Evolutionary conservation across 2,888 invertebrate species (phyloP), one percentile per base, ranked within the genome.

Genomic region (Sarcophaga caerulescens): DNA sequence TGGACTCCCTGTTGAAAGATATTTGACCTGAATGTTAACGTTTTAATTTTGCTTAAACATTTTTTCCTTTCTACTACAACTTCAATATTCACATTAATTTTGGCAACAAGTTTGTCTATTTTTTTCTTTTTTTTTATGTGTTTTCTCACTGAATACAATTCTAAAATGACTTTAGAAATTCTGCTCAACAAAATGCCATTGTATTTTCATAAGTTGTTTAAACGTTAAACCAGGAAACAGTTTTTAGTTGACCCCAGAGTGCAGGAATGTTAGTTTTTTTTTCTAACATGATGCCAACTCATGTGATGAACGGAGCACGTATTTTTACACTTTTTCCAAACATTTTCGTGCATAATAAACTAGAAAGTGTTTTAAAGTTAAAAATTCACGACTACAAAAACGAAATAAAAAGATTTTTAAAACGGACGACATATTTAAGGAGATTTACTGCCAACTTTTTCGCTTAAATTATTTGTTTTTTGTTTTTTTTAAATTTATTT

Each of bases 321-420:
- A 69, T 52, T 77, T 69, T 52, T 62, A 52, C 74, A 35, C 57
- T 63, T 60, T 47, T 71, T 70, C 70, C 19, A 47, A 65, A 76
- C 62, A 77, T 80, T 76, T 66, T 74, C 73, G 73, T 84, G 73
- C 84, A 81, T 84, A 80, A 81, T 77, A 65, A 84, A 80, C 84
- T 80, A 71, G 68, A 80, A 83, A 70, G 80, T 71, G 84, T 75
- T 35, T 35, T 65, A 62, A 79, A 80, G 76, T 76, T 84, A 76
- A 76, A 35, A 80, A 84, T 52, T 14, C 68, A 63, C 77, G 83
- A 83, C 66, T 12, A 35, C 0, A 35, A 35, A 35, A 35, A 60
- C n/a, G 25, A 69, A 84, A 75, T 75, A 25, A 35, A 35, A 35
- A 35, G 6, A 1, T 0, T 35, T 6, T 35, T 35, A 35, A 1